A percentile compares a stretch with the other conserved stretches of the same genome.
phyloP scores from a whole-genome alignment of 2,797 vertebrate species.

The Muraenolepis orangiensis region DNA sequence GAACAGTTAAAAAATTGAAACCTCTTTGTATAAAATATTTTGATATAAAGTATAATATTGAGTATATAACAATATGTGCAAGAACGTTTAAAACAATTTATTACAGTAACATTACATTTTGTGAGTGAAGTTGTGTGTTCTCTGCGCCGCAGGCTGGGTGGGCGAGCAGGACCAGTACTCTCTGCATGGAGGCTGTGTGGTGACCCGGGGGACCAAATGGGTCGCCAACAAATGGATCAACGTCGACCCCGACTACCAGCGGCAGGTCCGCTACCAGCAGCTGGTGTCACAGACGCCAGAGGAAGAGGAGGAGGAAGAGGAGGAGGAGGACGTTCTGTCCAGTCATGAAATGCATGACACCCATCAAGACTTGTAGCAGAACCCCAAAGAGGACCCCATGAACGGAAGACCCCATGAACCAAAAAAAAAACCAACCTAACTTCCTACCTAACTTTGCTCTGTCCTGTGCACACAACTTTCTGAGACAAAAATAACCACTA shows the following conservation, averaged over 20 bases:
- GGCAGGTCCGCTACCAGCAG: constrained; percentile 90
- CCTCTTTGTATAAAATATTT: no score
- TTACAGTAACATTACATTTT: neutral
- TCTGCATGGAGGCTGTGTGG: constrained; percentile 93
- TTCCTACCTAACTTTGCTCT: constrained; percentile 47
- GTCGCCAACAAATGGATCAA: constrained; percentile 99
- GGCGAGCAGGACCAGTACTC: constrained; percentile 97
- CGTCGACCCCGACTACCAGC: constrained; percentile 88
- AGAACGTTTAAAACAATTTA: neutral
- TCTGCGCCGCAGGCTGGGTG: constrained; percentile 84
- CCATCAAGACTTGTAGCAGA: constrained; percentile 76
- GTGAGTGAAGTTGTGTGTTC: neutral
- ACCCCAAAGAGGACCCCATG: constrained; percentile 51
- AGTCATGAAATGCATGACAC: constrained; percentile 54
- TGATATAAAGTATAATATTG: no score
- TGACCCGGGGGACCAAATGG: constrained; percentile 94
- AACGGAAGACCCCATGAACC: neutral
- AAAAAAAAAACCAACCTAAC: no score
- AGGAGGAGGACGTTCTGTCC: constrained; percentile 16
- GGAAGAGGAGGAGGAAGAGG: constrained; percentile 57
- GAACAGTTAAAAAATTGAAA: no score
- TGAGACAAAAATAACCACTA: constrained; percentile 19
- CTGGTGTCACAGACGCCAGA: constrained; percentile 70
- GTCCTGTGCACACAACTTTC: constrained; percentile 53
- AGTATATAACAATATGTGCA: neutral